phyloP scores from a whole-genome alignment of 37 sponge, comb jelly and placozoan species.

The Chondrilla cf. caribensis region DNA sequence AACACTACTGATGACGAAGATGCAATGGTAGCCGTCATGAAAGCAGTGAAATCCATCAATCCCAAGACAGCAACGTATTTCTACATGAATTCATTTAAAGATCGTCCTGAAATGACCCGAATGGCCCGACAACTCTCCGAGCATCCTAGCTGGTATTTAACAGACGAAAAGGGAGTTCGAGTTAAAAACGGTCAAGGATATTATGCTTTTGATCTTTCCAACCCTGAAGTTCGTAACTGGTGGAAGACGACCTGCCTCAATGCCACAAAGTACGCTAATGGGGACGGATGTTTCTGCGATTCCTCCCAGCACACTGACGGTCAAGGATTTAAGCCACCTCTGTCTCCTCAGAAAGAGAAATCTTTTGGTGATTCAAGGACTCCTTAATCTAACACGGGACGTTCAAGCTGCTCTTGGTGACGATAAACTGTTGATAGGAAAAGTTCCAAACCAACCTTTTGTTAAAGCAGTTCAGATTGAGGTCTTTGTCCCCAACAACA shows the following conservation, averaged over 20 bases:
- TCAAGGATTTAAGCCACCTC: slow-evolving; percentile 8
- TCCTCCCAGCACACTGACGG: slow-evolving; percentile 22
- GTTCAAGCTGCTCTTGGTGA: slow-evolving; percentile 33
- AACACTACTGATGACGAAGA: slow-evolving; percentile 35
- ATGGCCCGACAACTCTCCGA: slow-evolving; percentile 23
- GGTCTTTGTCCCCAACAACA: slow-evolving; percentile 29
- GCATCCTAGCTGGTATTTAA: slow-evolving; percentile 15
- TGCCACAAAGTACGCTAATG: slow-evolving; percentile 19
- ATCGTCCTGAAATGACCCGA: slow-evolving; percentile 27
- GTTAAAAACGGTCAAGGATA: slow-evolving; percentile 8
- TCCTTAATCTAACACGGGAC: slow-evolving; percentile 27
- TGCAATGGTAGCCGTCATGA: slow-evolving; percentile 23
- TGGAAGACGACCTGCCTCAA: slow-evolving; percentile 28
- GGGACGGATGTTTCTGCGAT: slow-evolving; percentile 57
- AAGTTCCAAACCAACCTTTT: too few species aligned
- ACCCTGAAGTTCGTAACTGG: slow-evolving; percentile 28
- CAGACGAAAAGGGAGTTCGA: not conserved
- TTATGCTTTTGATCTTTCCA: slow-evolving; percentile 25
- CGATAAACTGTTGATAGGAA: slow-evolving; percentile 7
- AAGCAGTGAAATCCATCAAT: slow-evolving; percentile 18
- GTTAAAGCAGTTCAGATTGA: slow-evolving; percentile 50
- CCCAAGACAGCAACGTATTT: slow-evolving; percentile 19
- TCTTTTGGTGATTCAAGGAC: slow-evolving; percentile 31
- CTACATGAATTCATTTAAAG: slow-evolving; percentile 18
- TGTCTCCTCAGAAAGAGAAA: slow-evolving; percentile 14